Base-by-base conservation (phyloP, 2,113 vertebrate species). In the Acrocephalus arundinaceus region DNA sequence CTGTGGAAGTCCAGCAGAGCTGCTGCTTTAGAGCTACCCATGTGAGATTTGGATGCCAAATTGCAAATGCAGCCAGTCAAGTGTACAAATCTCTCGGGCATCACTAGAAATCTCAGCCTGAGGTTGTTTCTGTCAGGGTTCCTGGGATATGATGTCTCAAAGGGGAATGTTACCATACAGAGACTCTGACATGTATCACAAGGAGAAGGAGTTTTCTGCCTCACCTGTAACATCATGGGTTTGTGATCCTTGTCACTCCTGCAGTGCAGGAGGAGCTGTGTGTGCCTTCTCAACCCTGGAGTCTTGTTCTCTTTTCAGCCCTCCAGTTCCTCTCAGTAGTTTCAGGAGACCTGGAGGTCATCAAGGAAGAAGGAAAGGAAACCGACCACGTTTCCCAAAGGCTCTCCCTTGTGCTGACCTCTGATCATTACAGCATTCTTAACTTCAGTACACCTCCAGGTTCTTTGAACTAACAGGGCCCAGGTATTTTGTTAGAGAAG, bases 91-190 rank as follows among this genome's bases (percentile, higher is more conserved):
- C 39, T 88, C 43, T 63, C 6, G 2, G 27, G 54, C 66, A 85
- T 51, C 25, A 3, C 27, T 68, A 15, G 59, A 70, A 73, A 85
- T 37, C 24, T 37, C 30, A 23, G 43, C n/a, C 28, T 86, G 54
- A 68, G n/a, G 22, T 25, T 59, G n/a, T 65, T 24, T 35, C 16
- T 80, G 22, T 66, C 31, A 37, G 43, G 11, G 11, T 45, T 86
- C n/a, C 33, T 80, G 43, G 58, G 25, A 28, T 33, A 1, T n/a
- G 45, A 7, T 73, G 27, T 31, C 51, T 85, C 43, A 4, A 28
- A 3, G 8, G 27, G 35, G 31, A 55, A 8, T 33, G n/a, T 0
- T 14, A 6, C n/a, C 2, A 1, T 59, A 16, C 41, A 57, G 72
- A 66, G 37, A 37, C 13, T 9, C 33, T 55, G 67, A 35, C 4